Percentiles rank a stretch among this genome's conserved stretches.
phyloP scores from a whole-genome alignment of 2,888 invertebrate genomes.

The Andrena haemorrhoa region DNA sequence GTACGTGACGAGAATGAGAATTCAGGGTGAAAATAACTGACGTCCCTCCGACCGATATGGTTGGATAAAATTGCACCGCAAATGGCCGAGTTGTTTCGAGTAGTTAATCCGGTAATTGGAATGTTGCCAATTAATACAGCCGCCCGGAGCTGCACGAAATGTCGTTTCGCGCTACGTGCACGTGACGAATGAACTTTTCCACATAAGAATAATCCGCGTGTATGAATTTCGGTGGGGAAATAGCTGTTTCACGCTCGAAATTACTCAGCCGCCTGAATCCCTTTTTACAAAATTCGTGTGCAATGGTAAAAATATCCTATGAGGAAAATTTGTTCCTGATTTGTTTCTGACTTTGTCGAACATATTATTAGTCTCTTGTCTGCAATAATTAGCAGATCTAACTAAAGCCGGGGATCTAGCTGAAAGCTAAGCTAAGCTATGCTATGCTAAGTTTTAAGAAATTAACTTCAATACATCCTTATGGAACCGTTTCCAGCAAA shows the following conservation, averaged over 20 bases:
- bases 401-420: too few species aligned
- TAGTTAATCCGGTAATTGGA: slow-evolving; percentile 63
- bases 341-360: too few species aligned
- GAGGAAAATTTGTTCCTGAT: too few species aligned
- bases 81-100: slow-evolving; percentile 51
- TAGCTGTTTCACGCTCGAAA: not conserved
- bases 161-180: slow-evolving; percentile 10
- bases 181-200: slow-evolving; percentile 38
- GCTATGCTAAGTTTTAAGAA: too few species aligned
- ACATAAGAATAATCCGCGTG: slow-evolving; percentile 18
- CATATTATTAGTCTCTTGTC: too few species aligned
- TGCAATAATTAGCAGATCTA: too few species aligned
- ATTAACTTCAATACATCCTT: too few species aligned
- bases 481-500: too few species aligned
- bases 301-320: too few species aligned
- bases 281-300: not conserved
- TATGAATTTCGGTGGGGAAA: slow-evolving; percentile 7
- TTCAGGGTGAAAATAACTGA: slow-evolving; percentile 57
- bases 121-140: slow-evolving; percentile 56
- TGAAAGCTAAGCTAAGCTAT: too few species aligned
- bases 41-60: slow-evolving; percentile 42
- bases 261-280: not conserved
- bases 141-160: not conserved
- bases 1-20: slow-evolving; percentile 62
- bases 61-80: slow-evolving; percentile 57